Evolutionary conservation across 1,140 invertebrate species (phyloP).

Genomic region (Rhysida immarginata): DNA sequence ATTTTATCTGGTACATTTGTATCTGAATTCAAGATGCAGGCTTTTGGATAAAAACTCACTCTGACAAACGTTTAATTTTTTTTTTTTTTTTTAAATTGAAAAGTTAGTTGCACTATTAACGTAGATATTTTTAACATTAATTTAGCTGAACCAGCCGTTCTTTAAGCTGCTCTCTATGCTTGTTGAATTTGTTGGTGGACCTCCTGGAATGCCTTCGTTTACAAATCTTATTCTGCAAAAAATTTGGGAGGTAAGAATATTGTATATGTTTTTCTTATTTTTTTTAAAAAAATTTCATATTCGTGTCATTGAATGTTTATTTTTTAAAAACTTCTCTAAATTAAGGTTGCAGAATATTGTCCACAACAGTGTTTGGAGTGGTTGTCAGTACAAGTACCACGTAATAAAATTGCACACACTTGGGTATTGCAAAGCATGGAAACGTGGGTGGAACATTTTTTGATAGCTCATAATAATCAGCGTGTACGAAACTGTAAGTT

Average conservation of each 20-base stretch:
- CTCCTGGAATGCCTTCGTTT: conserved; percentile 68
- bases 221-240: conserved; percentile 69
- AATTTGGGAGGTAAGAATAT: conserved; percentile 57
- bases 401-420: conserved; percentile 72
- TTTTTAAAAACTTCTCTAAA: no score
- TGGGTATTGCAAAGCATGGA: conserved; percentile 77
- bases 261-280: no score
- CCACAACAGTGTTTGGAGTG: conserved; percentile 81
- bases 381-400: conserved; percentile 59
- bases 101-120: no score
- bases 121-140: neutral
- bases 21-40: no score
- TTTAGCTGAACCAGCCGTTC: conserved; percentile 55
- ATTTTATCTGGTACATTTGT: no score
- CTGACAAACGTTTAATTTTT: no score
- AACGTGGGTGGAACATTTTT: conserved; percentile 74
- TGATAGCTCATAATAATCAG: conserved; percentile 68
- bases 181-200: conserved; percentile 39
- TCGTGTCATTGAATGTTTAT: neutral
- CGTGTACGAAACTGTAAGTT: conserved; percentile 57
- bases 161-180: conserved; percentile 60
- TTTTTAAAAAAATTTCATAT: neutral
- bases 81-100: no score
- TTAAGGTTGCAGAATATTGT: conserved; percentile 61
- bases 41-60: no score